phyloP scores from a whole-genome alignment of 2,113 vertebrate genomes.

The Antechinus stuartii region DNA sequence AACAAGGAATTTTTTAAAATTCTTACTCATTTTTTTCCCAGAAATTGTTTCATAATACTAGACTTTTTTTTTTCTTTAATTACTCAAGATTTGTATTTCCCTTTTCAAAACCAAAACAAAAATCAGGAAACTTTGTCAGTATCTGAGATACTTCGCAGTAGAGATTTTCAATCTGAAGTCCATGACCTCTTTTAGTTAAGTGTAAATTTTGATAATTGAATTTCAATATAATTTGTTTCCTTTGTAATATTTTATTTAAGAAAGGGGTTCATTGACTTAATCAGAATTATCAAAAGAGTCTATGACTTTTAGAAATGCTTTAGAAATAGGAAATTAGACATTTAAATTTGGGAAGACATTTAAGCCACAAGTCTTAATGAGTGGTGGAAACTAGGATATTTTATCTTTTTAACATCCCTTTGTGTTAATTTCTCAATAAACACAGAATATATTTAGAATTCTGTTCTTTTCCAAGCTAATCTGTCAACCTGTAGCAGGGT shows the following conservation, averaged over 20 bases:
- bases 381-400: background rate
- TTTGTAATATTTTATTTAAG: background rate
- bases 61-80: constrained; percentile 1
- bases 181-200: background rate
- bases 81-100: background rate
- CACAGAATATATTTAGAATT: background rate
- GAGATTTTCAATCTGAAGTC: background rate
- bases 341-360: background rate
- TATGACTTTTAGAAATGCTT: background rate
- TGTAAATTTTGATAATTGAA: background rate
- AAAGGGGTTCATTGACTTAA: background rate
- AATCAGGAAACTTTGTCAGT: background rate
- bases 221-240: background rate
- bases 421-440: background rate
- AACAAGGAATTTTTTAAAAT: background rate
- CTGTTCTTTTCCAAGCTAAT: background rate
- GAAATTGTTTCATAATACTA: constrained; percentile 16
- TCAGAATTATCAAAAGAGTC: background rate
- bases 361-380: background rate
- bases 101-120: constrained; percentile 47
- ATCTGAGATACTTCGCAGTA: constrained; percentile 12
- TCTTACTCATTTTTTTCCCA: background rate
- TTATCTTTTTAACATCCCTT: background rate
- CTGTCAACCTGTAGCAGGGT: background rate
- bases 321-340: background rate